Base-by-base conservation (phyloP, 2,797 vertebrate species). In the Ctenopoma multispine region DNA sequence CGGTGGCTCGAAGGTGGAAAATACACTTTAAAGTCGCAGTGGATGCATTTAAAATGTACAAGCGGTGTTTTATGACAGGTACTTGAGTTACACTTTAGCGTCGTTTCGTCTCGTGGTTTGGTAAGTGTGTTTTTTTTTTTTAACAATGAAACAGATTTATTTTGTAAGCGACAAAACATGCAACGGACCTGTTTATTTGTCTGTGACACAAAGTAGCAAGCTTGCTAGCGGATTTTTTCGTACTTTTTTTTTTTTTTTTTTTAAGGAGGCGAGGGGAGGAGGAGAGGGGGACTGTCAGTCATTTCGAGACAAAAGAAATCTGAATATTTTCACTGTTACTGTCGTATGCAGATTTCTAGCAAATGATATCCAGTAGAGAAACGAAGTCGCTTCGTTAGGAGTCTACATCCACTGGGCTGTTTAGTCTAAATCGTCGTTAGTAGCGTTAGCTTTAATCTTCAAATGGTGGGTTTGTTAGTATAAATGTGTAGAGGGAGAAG, bases 181-280 rank as follows among this genome's bases (percentile, higher is more conserved):
- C 85, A 90, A 78, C 87, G 79, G 89, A 91, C 79, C 84, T 92
- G 92, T 92, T 93, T 93, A 89, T 93, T 93, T 92, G 92, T 93
- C 92, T 92, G 86, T 92, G 88, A 88, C 88, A 88, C 88, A 92
- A 92, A 95, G 91, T 94, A 94, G 92, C 93, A 81, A 87, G 89
- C 82, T 82, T 87, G 92, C 92, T 94, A 92, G 92, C 92, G 77
- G 79, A 80, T 89, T 89, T 90, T 90, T 79, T 77, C 59, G n/a
- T 60, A 75, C 69, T 80, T 62, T 53, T 50, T 47, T 46, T 80
- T 75, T 77, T 51, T 34, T 27, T 27, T 27, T 27, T 27, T 27
- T 18, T 29, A 4, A 34, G 46, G 53, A 60, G 53, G 51, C 21
- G 54, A 49, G 23, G 46, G 36, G 53, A 56, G 68, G 57, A 57